Evolutionary conservation across 2,888 invertebrate genomes (phyloP), one percentile per base, ranked within the genome.

Genomic region (Alitta virens): DNA sequence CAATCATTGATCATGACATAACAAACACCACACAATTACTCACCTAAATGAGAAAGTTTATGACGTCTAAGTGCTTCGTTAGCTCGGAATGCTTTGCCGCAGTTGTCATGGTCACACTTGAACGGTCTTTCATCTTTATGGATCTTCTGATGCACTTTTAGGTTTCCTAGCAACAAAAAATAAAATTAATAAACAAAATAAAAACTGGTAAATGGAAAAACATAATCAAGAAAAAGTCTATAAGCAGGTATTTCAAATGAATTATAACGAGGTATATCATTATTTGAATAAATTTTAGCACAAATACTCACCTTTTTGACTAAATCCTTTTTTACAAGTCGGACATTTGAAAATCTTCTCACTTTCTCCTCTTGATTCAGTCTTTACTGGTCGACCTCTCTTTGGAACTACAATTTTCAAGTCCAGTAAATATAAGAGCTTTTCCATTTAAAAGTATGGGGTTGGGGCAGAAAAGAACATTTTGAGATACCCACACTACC

Each of bases 61-160:
- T 78, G 78, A 43, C 75, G 62, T 23, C 74, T 63, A 2, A 78
- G 66, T 52, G 71, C 72, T 59, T 78, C 78, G 53, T 75, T 74
- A 46, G 73, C 77, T n/a, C 76, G 65, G 65, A 76, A 75, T 2
- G 62, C 49, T 64, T 75, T 77, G 9, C 61, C 64, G 71, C 78
- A 78, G 1, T 68, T 70, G 21, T 71, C 68, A 51, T 74, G 59
- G 27, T 72, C 68, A 70, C 78, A 79, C 7, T 64, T 53, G 63
- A 72, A 79, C 27, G 76, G 76, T n/a, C 68, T 71, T 42, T 72
- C 71, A 54, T 66, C 72, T 7, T 71, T 71, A 60, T 78, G 78
- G 14, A 72, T 72, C 23, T 74, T 63, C 60, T 72, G 56, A 60
- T 78, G 78, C 0, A 72, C 74, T 63, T 74, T 75, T 51, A 78